phyloP scores from a whole-genome alignment of 2,797 vertebrate species.

The Chaetophractus vellerosus region DNA sequence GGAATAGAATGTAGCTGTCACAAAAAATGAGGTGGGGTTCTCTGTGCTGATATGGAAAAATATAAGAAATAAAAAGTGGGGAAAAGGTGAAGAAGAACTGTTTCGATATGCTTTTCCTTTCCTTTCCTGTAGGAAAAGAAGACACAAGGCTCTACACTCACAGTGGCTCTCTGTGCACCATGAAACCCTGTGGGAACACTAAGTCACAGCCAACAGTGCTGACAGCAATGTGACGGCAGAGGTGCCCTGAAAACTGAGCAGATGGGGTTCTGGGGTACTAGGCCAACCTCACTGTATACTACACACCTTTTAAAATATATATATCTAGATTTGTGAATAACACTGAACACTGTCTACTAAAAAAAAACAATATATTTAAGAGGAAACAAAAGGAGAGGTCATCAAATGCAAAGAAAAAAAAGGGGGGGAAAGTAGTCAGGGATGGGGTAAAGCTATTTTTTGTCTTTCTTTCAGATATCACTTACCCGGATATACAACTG shows the following conservation, averaged over 20 bases:
- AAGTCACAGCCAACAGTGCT: not conserved
- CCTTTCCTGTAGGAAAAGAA: constrained; percentile 42
- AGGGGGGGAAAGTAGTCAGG: not conserved
- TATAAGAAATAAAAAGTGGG: constrained; percentile 19
- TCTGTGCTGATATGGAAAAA: not conserved
- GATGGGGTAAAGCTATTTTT: not conserved
- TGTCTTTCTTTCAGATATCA: constrained; percentile 47
- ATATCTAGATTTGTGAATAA: not conserved
- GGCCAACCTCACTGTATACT: not conserved
- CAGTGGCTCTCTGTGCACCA: not conserved
- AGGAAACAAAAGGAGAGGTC: not conserved
- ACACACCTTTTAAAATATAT: not conserved
- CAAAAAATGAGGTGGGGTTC: not conserved
- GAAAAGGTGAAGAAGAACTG: not conserved
- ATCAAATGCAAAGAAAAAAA: constrained; percentile 24
- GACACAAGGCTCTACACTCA: not conserved
- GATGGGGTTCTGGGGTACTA: not conserved
- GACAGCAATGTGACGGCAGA: not conserved
- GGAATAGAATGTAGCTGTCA: not conserved
- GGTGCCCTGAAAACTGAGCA: not conserved
- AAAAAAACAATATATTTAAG: constrained; percentile 26
- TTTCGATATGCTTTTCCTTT: constrained; percentile 31
- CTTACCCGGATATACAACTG: constrained; percentile 15
- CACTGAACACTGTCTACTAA: not conserved
- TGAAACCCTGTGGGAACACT: not conserved